phyloP scores from a whole-genome alignment of 2,888 invertebrate species.

The Tipula lateralis region DNA sequence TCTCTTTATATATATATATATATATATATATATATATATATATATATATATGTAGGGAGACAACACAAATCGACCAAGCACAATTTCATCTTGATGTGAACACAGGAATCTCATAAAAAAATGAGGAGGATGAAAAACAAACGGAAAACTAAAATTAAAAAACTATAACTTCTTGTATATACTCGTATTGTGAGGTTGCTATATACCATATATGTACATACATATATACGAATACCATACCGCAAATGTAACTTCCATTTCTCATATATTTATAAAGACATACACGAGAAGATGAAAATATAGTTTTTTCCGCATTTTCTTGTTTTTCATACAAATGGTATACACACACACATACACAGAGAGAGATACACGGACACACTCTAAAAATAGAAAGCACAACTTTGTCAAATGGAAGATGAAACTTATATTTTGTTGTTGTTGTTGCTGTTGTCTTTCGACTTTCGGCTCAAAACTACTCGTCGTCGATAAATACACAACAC shows the following conservation, averaged over 20 bases:
- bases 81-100: not conserved
- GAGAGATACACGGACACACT: not conserved
- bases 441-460: no score
- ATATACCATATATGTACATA: not conserved
- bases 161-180: not conserved
- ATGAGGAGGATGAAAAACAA: not conserved
- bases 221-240: no score
- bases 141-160: not conserved
- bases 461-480: not conserved
- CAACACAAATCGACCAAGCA: not conserved
- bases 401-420: not conserved
- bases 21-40: no score
- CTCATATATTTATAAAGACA: not conserved
- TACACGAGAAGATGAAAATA: not conserved
- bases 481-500: not conserved
- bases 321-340: not conserved
- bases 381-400: not conserved
- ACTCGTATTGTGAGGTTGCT: no score
- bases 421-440: not conserved
- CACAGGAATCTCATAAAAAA: not conserved
- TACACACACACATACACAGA: not conserved
- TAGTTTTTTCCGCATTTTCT: not conserved
- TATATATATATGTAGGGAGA: not conserved
- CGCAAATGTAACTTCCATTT: not conserved
- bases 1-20: no score